phyloP scores from a whole-genome alignment of 2,888 invertebrate species.

The Pristionchus maxplancki region DNA sequence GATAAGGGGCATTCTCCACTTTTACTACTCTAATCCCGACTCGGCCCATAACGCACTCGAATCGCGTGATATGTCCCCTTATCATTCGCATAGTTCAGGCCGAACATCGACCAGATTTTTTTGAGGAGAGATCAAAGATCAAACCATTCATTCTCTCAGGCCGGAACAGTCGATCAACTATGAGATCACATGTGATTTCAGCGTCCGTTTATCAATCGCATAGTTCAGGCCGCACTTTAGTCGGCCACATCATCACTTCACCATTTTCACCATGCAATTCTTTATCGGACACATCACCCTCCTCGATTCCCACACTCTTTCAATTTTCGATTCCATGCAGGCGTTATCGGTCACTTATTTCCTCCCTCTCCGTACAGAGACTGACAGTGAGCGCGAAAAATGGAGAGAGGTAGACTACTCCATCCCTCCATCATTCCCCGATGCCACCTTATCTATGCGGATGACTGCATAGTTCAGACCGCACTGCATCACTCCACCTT shows the following conservation, averaged over 20 bases:
- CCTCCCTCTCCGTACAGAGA: too few relatives aligned
- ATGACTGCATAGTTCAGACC: too few relatives aligned
- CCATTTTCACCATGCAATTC: too few relatives aligned
- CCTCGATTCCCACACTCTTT: not conserved
- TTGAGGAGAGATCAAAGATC: too few relatives aligned
- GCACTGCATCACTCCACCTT: too few relatives aligned
- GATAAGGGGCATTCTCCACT: not conserved
- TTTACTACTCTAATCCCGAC: not conserved
- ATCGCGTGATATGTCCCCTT: not conserved
- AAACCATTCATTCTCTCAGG: not conserved
- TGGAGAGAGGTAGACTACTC: too few relatives aligned
- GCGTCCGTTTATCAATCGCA: too few relatives aligned
- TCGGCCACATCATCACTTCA: not conserved
- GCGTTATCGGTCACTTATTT: not conserved
- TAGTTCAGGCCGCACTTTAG: not conserved
- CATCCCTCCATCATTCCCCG: not conserved
- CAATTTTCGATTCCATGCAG: not conserved
- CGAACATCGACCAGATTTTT: not conserved
- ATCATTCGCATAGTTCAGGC: slow-evolving; percentile 4
- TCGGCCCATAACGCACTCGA: not conserved
- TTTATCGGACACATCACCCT: not conserved
- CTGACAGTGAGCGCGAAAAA: too few relatives aligned
- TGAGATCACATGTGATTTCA: too few relatives aligned
- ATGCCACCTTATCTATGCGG: not conserved
- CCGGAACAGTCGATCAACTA: not conserved